phyloP scores from a whole-genome alignment of 1,140 invertebrate genomes.

The Ceratitis capitata region DNA sequence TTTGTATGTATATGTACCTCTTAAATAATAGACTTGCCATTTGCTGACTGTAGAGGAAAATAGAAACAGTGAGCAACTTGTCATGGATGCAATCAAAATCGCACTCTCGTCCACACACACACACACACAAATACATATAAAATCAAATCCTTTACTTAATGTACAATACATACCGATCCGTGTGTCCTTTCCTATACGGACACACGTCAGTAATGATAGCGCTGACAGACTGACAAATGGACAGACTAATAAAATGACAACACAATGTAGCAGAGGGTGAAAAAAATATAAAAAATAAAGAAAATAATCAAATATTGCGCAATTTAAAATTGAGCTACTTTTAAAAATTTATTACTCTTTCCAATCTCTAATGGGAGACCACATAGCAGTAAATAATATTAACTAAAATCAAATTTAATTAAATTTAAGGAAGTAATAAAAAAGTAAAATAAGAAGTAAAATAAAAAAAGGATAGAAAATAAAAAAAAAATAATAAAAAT shows the following conservation, averaged over 20 bases:
- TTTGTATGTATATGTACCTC: not conserved
- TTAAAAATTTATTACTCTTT: not conserved
- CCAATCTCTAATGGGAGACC: too few relatives aligned
- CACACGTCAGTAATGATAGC: slow-evolving; percentile 3
- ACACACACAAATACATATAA: not conserved
- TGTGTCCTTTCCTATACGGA: not conserved
- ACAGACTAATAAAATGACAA: not conserved
- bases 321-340: slow-evolving; percentile 3
- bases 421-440: too few relatives aligned
- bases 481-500: too few relatives aligned
- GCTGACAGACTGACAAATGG: slow-evolving; percentile 19
- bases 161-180: not conserved
- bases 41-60: not conserved
- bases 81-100: not conserved
- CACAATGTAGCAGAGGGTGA: not conserved
- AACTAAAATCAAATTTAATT: too few relatives aligned
- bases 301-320: not conserved
- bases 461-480: too few relatives aligned
- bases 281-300: not conserved
- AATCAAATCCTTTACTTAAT: not conserved
- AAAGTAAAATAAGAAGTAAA: too few relatives aligned
- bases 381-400: too few relatives aligned
- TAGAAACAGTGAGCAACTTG: not conserved
- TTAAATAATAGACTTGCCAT: not conserved
- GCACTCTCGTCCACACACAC: not conserved